A percentile compares a stretch with the other conserved stretches of the same genome.
Evolutionary conservation across 2,888 invertebrate species (phyloP).

Genomic region (Branchellion lobata): DNA sequence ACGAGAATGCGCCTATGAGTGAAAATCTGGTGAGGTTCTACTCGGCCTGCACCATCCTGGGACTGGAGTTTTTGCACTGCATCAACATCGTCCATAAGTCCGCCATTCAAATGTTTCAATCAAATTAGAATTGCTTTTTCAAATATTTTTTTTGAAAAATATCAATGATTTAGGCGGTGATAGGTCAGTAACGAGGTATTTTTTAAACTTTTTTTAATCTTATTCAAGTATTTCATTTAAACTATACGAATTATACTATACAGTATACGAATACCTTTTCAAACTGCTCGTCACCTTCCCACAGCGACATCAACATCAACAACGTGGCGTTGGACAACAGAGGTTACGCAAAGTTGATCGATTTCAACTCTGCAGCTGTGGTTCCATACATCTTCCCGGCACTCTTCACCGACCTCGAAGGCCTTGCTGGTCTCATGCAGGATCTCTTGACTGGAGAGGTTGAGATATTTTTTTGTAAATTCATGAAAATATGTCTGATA

Average conservation of each 20-base stretch:
- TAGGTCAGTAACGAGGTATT: too few species aligned
- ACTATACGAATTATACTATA: background rate
- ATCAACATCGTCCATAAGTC: background rate
- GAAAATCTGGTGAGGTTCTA: background rate
- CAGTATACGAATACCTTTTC: too few species aligned
- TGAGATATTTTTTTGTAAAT: background rate
- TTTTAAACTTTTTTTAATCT: background rate
- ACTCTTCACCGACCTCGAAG: background rate
- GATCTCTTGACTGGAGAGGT: background rate
- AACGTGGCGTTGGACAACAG: background rate
- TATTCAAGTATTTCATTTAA: background rate
- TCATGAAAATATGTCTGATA: background rate
- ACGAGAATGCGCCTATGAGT: background rate
- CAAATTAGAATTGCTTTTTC: background rate
- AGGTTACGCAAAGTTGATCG: background rate
- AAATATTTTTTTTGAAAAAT: background rate
- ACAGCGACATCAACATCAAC: constrained; percentile 7
- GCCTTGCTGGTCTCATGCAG: background rate
- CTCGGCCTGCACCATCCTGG: background rate
- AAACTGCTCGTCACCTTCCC: too few species aligned
- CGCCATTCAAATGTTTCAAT: background rate
- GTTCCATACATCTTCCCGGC: background rate
- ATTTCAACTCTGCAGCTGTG: background rate
- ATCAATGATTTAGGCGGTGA: too few species aligned
- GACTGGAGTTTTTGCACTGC: background rate